Base-by-base conservation (phyloP, 2,888 invertebrate species). In the Pinctada fucata region DNA sequence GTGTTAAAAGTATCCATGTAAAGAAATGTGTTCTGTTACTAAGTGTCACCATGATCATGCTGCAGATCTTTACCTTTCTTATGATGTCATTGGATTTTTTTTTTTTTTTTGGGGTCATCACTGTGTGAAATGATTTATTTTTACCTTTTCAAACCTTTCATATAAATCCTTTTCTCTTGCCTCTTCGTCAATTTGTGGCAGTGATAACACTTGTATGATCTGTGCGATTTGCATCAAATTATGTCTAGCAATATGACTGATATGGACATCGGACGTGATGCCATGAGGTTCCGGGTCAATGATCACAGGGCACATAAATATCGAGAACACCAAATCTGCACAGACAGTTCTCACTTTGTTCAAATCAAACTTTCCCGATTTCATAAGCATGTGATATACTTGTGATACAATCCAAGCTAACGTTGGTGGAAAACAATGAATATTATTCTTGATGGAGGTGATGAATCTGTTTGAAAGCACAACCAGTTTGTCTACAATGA, bases 271-370 rank as follows among this genome's bases (percentile, higher is more conserved):
- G 3, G 96, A 96, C 2, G 94, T 93, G 75, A 99, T 96, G 16
- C 98, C 99, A 92, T 97, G 96, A 1, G 97, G 96, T 92, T 99
- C 99, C 0, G 99, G 99, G 93, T 97, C 97, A 72, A 98, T 96
- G 76, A 99, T 97, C 0, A 98, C 99, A 2, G 98, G 98, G 90
- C 99, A 99, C 80, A 99, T 96, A 91, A 98, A 97, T 91, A 96
- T 95, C 8, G 97, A 97, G 91, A 99, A 96, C 49, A 99, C 96
- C 79, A 99, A 94, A 91, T 99, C 99, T 0, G 97, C 97, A 91
- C 97, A 97, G 87, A 99, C 95, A 0, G 95, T 95, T 80, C 93
- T 89, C 2, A 93, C 93, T 85, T 93, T 93, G 82, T 91, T 88
- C 66, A 93, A 93, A 76, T 94, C 94, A 6, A 94, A 91, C 79